Base-by-base conservation (phyloP, 2,888 invertebrate species). In the Pocota personata region DNA sequence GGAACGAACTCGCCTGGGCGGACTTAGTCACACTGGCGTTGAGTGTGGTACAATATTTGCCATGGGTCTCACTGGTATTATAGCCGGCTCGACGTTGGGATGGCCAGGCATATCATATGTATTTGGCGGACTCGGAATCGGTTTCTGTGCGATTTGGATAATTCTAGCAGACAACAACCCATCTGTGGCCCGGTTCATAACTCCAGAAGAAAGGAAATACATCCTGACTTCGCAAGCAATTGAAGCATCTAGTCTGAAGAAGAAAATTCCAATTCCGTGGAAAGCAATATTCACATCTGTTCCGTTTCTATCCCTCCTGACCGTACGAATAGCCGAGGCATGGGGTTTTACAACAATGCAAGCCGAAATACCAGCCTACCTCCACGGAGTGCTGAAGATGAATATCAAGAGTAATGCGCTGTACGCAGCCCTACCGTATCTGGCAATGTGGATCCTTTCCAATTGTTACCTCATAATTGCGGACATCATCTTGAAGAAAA, bases 301-400 rank as follows among this genome's bases (percentile, higher is more conserved):
- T 0, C 96, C 96, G 0, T 94, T 96, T 90, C 94, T 94, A 93
- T 90, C 91, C 1, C 60, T 92, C 16, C 90, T 94, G 1, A 91
- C 95, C 0, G 94, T 94, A 0, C 95, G 95, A 89, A 93, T 94
- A 76, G 40, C 43, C 0, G 94, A 95, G 88, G 94, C 94, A 88
- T 95, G 95, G 95, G 95, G 95, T 1, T 95, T 94, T 90, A 95
- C 94, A 93, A 95, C 94, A 0, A 91, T 95, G 10, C 92, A 95
- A 87, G 95, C 95, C 0, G 94, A 95, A 90, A 77, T 77, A 82
- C 95, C 95, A 0, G 94, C 94, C 0, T 95, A 95, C 89, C 93
- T 95, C 93, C 93, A 93, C 72, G 92, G 93, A 76, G 93, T 95
- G 0, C 91, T 95, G 0, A 92, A 93, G 30, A 94, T 94, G 76